Evolutionary conservation across 1,140 invertebrate genomes (phyloP).

Genomic region (Ylistrum balloti): DNA sequence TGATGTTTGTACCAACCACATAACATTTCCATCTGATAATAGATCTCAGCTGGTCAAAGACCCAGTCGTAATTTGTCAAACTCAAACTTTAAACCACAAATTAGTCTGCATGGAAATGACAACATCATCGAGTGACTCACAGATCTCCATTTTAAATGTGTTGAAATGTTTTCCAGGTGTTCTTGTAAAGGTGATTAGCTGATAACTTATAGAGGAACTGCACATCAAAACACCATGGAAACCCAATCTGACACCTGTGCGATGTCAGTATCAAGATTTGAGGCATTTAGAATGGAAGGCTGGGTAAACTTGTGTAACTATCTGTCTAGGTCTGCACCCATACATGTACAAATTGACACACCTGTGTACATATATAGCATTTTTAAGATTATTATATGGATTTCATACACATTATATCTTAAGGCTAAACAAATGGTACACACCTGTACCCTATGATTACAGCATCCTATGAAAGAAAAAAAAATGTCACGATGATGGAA

Average conservation of each 20-base stretch:
- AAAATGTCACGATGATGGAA: background rate
- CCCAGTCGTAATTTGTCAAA: slow-evolving; percentile 13
- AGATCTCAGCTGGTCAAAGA: background rate
- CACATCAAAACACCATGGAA: background rate
- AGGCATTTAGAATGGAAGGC: background rate
- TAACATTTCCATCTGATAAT: background rate
- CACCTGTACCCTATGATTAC: slow-evolving; percentile 15
- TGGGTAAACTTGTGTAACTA: background rate
- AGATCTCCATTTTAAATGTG: background rate
- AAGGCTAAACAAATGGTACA: background rate
- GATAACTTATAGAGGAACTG: background rate
- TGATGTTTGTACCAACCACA: background rate
- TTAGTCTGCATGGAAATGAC: background rate
- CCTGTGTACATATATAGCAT: background rate
- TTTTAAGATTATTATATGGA: background rate
- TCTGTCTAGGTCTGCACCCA: background rate
- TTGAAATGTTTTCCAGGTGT: background rate
- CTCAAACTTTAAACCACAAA: background rate
- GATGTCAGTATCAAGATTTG: background rate
- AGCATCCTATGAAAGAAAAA: background rate
- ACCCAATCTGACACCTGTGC: background rate
- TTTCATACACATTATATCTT: background rate
- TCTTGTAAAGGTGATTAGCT: background rate
- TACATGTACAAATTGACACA: slow-evolving; percentile 39
- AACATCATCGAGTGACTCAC: background rate